Base-by-base conservation (phyloP, 2,888 invertebrate species). In the Drosophila austrosaltans region DNA sequence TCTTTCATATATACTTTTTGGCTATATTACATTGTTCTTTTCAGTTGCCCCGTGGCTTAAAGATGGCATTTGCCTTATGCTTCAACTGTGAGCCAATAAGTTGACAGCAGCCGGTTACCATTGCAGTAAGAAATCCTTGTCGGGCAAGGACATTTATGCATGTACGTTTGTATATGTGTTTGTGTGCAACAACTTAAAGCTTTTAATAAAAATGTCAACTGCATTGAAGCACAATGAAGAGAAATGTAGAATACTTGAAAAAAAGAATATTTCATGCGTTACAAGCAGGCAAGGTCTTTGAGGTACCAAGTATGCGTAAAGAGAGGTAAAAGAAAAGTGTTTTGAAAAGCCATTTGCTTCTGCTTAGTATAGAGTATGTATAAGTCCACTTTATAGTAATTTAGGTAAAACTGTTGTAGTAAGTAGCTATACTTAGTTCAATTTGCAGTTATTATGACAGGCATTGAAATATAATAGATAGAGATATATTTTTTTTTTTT, bases 191-290 rank as follows among this genome's bases (percentile, higher is more conserved):
- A 86, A 77, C 86, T 87, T 87, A 78, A 87, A 87, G 87, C 86
- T 87, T 87, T 87, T 87, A 86, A 87, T 87, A 87, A 87, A 87
- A 87, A 87, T 87, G 87, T 87, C 87, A 87, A 78, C 78, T 78
- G 86, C 82, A 86, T 84, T 77, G 81, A 84, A 86, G 76, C 76
- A 81, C 75, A 86, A 77, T 69, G 69, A 74, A 72, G 36, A n/a
- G 59, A 61, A 68, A 60, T 39, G 64, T 30, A 53, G 40, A 72
- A 60, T 62, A 54, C 42, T 8, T 53, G 16, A 28, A 32, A 16
- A n/a, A n/a, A 40, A n/a, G 36, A 44, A n/a, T 4, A 64, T 48
- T 48, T 25, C 48, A 48, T 48, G 10, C 25, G 48, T 25, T 48
- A 25, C 44, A 48, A 48, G 22, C 22, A 22, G 44, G 44, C 44